A percentile compares a stretch with the other conserved stretches of the same genome.
Evolutionary conservation across 1,140 invertebrate genomes (phyloP).

Genomic region (Polyergus mexicanus): DNA sequence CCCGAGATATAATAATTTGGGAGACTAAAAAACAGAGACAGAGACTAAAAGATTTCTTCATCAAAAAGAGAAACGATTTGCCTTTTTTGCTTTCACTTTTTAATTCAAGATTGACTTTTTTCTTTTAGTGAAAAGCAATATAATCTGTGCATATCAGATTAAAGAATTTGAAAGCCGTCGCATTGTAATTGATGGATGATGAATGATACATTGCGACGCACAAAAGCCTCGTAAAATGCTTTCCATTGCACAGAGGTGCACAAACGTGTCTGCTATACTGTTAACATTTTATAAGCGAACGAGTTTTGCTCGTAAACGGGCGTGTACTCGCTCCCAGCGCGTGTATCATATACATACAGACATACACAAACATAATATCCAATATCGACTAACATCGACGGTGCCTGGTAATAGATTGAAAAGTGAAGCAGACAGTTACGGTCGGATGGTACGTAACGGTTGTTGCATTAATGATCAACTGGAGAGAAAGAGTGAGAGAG

Average conservation of each 20-base stretch:
- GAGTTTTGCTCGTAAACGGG: conserved; percentile 49
- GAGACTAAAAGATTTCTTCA: background rate
- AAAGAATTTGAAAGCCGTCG: conserved; percentile 29
- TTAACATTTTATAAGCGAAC: conserved; percentile 35
- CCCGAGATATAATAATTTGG: no score
- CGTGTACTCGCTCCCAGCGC: background rate
- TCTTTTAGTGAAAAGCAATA: background rate
- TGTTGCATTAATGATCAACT: conserved; percentile 71
- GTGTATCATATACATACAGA: background rate
- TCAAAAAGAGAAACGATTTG: background rate
- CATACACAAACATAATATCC: conserved; percentile 46
- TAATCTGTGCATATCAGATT: background rate
- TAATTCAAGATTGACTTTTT: background rate
- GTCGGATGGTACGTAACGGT: conserved; percentile 62
- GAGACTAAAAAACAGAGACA: no score
- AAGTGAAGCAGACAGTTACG: conserved; percentile 66
- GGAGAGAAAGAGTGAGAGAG: background rate
- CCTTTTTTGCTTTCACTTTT: background rate
- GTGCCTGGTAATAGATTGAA: conserved; percentile 63
- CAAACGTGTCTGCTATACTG: background rate
- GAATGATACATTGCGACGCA: conserved; percentile 11
- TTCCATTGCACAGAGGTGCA: background rate
- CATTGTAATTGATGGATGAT: conserved; percentile 8
- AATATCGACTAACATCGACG: conserved; percentile 60
- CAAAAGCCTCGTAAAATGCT: conserved; percentile 27